phyloP scores from a whole-genome alignment of 2,888 invertebrate species.

The Melanophora roralis region DNA sequence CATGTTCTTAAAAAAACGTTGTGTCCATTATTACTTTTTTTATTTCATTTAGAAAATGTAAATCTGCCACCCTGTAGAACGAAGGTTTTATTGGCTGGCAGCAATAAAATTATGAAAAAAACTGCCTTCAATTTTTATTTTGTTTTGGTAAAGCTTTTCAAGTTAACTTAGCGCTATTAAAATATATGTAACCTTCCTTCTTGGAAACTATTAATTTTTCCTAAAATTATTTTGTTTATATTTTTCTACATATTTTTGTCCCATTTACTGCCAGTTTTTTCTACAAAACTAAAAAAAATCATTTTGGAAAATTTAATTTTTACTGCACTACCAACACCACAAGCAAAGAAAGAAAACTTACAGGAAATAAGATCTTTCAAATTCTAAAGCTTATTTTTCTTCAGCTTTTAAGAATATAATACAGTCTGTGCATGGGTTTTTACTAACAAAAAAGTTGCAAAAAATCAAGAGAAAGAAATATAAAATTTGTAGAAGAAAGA shows the following conservation, averaged over 20 bases:
- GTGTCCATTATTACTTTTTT: no score
- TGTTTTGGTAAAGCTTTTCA: no score
- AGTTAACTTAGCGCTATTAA: no score
- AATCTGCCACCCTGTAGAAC: no score
- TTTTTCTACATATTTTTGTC: conserved; percentile 16
- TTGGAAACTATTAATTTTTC: background rate
- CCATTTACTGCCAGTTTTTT: conserved; percentile 28
- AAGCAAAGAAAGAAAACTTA: background rate
- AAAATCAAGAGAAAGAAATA: background rate
- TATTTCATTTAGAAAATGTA: no score
- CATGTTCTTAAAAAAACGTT: no score
- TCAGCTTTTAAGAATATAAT: background rate
- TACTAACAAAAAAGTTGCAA: background rate
- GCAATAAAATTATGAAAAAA: no score
- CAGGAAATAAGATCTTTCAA: conserved; percentile 41
- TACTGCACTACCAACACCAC: background rate
- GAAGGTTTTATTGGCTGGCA: no score
- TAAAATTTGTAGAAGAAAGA: background rate
- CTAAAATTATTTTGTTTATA: background rate
- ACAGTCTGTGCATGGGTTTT: background rate
- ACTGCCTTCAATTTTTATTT: no score
- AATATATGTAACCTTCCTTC: background rate
- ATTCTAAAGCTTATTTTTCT: conserved; percentile 27
- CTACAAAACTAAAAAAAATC: background rate
- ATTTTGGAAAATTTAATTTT: background rate